Base-by-base conservation (phyloP, 2,888 invertebrate species). In the Corythucha ciliata region DNA sequence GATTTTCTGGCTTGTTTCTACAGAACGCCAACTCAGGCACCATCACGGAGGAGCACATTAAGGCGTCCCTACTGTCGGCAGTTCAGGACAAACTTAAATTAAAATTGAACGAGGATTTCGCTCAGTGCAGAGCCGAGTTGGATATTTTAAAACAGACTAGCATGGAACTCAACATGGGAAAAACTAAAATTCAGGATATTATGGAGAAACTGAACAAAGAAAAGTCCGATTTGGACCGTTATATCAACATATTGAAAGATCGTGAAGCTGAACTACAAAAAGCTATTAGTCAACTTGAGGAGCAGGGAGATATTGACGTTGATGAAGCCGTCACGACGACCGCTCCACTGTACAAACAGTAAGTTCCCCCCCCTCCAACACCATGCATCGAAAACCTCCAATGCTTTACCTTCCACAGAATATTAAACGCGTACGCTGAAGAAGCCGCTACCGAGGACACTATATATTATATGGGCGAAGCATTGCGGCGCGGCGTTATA, bases 381-480 rank as follows among this genome's bases (percentile, higher is more conserved):
- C 16, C 14, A 6, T 59, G 29, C n/a, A n/a, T 8, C n/a, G n/a
- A 29, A 29, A 8, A 29, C 29, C 29, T 29, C 29, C 8, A n/a
- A 10, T 29, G 29, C 8, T 8, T 10, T 20, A 5, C 27, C 3
- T 18, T 59, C 70, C 70, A 2, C 63, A 87, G 87, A 67, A 79
- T 97, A 64, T 70, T 96, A 55, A 90, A 87, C 70, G 84, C 92
- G 36, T 96, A 90, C 73, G 92, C 93, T 44, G 94, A 97, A 70
- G 98, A 98, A 73, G 92, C 96, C 57, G 94, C 98, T 14, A 79
- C 90, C 47, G 97, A 98, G 73, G 98, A 98, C 75, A 90, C 94
- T 55, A 93, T 98, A 66, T 99, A 97, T 69, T 94, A 93, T 67
- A 81, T 99, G 71, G 94, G 94, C 7, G 93, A 96, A 72, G 94